Percentiles rank a stretch among this genome's conserved stretches.
Evolutionary conservation across 2,113 vertebrate species (phyloP).

Genomic region (Sterna hirundo): DNA sequence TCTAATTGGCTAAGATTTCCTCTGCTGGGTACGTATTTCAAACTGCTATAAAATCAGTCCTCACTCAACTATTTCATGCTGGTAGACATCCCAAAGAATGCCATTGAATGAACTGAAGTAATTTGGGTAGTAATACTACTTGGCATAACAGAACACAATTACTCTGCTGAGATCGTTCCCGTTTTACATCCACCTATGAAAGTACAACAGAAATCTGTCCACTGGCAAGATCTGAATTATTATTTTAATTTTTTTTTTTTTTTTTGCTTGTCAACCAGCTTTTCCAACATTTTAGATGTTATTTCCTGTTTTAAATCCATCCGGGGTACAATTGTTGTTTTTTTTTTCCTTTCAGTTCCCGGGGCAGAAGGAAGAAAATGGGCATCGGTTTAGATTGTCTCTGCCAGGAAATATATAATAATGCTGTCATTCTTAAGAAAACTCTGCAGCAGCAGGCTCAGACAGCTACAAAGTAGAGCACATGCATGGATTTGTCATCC

Average conservation of each 20-base stretch:
- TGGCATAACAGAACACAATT: neutral
- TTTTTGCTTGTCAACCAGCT: neutral
- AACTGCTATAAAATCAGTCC: neutral
- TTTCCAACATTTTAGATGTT: neutral
- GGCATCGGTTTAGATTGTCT: neutral
- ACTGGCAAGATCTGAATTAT: neutral
- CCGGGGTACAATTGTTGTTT: neutral
- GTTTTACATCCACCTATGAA: neutral
- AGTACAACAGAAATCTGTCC: neutral
- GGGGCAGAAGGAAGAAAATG: conserved; percentile 43
- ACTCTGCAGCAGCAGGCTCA: conserved; percentile 59
- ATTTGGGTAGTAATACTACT: neutral
- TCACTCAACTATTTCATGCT: neutral
- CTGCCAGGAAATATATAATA: conserved; percentile 62
- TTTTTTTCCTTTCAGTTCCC: neutral
- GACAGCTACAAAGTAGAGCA: conserved; percentile 46
- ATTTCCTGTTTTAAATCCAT: conserved; percentile 43
- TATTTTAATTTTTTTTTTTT: neutral
- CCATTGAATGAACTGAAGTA: neutral
- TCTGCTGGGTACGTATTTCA: neutral
- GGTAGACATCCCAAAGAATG: neutral
- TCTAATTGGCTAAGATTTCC: neutral
- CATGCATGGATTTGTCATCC: conserved; percentile 59
- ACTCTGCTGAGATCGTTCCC: neutral
- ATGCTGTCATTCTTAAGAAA: conserved; percentile 50